phyloP scores from a whole-genome alignment of 2,113 vertebrate species.

The Pristiophorus japonicus region DNA sequence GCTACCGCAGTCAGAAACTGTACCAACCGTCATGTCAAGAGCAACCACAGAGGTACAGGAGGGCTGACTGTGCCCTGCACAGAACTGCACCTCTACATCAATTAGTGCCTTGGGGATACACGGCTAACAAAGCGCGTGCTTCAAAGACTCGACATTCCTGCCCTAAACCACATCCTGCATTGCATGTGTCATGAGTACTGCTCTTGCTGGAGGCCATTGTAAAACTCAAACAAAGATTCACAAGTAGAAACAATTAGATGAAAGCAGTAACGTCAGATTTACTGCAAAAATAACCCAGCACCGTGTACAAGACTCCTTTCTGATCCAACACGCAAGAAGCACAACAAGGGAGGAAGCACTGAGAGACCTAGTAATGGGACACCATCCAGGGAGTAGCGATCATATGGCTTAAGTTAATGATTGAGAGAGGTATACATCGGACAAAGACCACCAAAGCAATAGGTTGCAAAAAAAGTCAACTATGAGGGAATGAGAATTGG shows the following conservation, averaged over 20 bases:
- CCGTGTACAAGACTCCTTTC: background rate
- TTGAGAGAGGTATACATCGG: too few species aligned
- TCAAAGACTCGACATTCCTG: background rate
- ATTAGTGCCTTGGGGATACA: background rate
- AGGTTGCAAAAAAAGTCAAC: background rate
- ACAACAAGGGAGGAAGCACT: background rate
- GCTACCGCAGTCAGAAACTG: background rate
- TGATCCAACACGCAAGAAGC: background rate
- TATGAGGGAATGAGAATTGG: background rate
- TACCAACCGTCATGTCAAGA: background rate
- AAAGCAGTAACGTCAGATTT: background rate
- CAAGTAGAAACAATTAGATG: background rate
- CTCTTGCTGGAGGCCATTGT: background rate
- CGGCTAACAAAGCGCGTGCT: background rate
- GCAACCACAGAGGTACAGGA: background rate
- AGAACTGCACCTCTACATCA: background rate
- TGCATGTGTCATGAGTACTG: background rate
- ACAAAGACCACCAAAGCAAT: background rate
- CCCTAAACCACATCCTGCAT: conserved; percentile 2
- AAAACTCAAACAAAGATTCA: background rate
- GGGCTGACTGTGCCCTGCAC: background rate
- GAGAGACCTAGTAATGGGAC: background rate
- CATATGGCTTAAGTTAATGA: background rate
- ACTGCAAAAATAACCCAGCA: background rate
- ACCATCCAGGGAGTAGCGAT: background rate